Evolutionary conservation across 2,113 vertebrate genomes (phyloP).

Genomic region (Anguilla japonica): DNA sequence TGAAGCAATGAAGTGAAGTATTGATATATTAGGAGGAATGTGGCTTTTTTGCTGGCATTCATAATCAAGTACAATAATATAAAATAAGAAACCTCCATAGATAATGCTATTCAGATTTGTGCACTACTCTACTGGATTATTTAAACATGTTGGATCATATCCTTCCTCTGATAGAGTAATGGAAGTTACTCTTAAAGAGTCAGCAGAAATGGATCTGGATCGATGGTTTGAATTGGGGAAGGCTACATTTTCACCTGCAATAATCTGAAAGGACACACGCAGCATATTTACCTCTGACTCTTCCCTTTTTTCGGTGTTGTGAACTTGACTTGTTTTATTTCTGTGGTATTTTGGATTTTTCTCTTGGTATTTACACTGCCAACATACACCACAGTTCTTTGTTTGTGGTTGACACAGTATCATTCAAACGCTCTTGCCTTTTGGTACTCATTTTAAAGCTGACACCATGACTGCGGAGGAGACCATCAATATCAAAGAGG

Average conservation of each 20-base stretch:
- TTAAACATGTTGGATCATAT: too few relatives aligned
- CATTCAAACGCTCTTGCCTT: conserved; percentile 16
- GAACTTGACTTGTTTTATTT: background rate
- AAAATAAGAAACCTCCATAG: background rate
- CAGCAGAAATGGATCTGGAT: background rate
- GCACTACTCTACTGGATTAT: too few relatives aligned
- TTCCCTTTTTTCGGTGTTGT: background rate
- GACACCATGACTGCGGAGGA: conserved; percentile 94
- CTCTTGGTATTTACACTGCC: background rate
- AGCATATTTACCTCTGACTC: background rate
- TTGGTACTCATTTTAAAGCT: conserved; percentile 57
- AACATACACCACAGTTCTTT: background rate
- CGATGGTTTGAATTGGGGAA: background rate
- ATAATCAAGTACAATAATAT: background rate
- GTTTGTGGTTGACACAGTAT: background rate
- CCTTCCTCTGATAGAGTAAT: background rate
- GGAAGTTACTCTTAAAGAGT: background rate
- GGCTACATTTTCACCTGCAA: background rate
- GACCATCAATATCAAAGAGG: conserved; percentile 94
- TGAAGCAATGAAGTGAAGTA: background rate
- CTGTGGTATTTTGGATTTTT: background rate
- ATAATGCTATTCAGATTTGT: background rate
- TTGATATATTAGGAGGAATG: background rate
- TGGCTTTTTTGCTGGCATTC: background rate
- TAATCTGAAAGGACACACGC: background rate